Conservation (phyloP, 2,113 vertebrate genomes). For the Ptychochromis oligacanthus region DNA sequence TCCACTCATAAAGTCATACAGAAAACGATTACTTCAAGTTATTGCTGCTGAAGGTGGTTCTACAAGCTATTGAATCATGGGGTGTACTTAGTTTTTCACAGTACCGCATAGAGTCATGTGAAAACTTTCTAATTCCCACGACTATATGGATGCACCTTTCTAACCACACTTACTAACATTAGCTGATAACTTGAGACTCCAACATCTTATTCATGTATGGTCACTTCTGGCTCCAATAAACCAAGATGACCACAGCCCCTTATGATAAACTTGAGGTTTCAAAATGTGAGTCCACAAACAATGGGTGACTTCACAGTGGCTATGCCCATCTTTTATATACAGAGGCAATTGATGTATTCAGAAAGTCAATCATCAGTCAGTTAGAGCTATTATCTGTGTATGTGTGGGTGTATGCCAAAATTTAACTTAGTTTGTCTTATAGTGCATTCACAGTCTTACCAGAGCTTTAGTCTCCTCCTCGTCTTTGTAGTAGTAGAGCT, state of each 20-base stretch:
- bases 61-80: too few species aligned
- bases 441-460: constrained; percentile 80
- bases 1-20: too few species aligned
- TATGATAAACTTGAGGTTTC: background rate
- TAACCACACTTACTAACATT: too few species aligned
- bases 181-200: background rate
- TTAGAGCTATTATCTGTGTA: background rate
- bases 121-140: too few species aligned
- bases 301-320: background rate
- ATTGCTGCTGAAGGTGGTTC: too few species aligned
- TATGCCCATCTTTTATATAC: background rate
- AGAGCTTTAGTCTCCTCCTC: constrained; percentile 96
- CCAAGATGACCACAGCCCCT: too few species aligned
- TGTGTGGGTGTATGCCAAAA: background rate
- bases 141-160: too few species aligned
- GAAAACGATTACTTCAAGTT: too few species aligned
- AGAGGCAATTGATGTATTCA: background rate
- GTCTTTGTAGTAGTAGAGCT: constrained; percentile 96
- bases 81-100: too few species aligned
- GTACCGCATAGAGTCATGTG: too few species aligned
- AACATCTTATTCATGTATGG: too few species aligned
- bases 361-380: background rate
- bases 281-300: background rate
- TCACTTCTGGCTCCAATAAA: too few species aligned
- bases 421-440: background rate